phyloP scores from a whole-genome alignment of 2,797 vertebrate species.

The Adelosebastes latens region DNA sequence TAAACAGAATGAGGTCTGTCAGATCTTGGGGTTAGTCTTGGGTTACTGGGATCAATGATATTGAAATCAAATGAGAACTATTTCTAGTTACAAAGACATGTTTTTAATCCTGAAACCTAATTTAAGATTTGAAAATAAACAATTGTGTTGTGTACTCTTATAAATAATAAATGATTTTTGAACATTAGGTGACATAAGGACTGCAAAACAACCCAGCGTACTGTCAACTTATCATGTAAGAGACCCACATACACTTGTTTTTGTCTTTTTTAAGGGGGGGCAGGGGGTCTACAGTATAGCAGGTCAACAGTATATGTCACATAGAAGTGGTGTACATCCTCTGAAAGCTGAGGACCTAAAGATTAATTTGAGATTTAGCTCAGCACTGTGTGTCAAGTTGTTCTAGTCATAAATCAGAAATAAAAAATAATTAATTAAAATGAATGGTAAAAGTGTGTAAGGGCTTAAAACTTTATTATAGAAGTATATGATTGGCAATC shows the following conservation, averaged over 20 bases:
- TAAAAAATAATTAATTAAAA: fast-evolving
- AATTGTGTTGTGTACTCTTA: background rate
- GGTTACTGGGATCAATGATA: background rate
- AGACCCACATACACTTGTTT: too few relatives aligned
- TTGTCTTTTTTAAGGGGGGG: too few relatives aligned
- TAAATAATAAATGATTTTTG: background rate
- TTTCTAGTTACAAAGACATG: background rate
- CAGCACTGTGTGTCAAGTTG: too few relatives aligned
- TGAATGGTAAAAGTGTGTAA: too few relatives aligned
- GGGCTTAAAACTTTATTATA: too few relatives aligned
- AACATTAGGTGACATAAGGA: background rate
- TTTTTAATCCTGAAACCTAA: background rate
- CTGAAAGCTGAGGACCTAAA: too few relatives aligned
- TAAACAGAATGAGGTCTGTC: background rate
- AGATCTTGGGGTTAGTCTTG: background rate
- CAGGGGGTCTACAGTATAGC: too few relatives aligned
- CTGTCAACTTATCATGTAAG: background rate
- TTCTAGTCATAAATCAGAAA: background rate
- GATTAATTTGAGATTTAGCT: too few relatives aligned
- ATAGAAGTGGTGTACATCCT: too few relatives aligned
- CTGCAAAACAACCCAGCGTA: background rate
- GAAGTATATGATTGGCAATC: fast-evolving
- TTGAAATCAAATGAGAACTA: background rate
- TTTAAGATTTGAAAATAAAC: background rate
- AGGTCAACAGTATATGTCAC: too few relatives aligned